Percentiles rank a stretch among this genome's conserved stretches.
Evolutionary conservation across 1,140 invertebrate species (phyloP).

Genomic region (Ips nitidus): DNA sequence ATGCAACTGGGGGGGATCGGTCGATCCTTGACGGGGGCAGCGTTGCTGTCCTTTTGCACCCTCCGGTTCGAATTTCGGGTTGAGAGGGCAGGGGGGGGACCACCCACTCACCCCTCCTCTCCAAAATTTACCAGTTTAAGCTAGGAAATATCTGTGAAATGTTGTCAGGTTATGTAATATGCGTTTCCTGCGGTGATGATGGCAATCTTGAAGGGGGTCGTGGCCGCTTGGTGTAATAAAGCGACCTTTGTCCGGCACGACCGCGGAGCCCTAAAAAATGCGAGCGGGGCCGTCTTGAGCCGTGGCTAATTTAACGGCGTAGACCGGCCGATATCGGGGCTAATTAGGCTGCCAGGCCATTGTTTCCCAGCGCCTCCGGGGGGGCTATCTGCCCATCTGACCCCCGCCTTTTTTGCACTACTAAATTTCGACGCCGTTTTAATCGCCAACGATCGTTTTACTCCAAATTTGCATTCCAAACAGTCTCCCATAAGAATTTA

Average conservation of each 20-base stretch:
- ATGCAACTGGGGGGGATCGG: conserved; percentile 27
- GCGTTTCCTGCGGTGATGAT: too few species aligned
- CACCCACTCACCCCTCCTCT: conserved; percentile 2
- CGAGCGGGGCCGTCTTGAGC: conserved; percentile 10
- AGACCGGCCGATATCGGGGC: conserved; percentile 28
- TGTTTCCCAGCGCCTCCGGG: conserved; percentile 30
- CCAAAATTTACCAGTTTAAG: not conserved
- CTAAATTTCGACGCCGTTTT: conserved; percentile 7
- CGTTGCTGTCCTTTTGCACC: conserved; percentile 33
- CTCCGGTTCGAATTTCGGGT: conserved; percentile 28
- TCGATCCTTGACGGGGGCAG: conserved; percentile 31
- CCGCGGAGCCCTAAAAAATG: conserved; percentile 20
- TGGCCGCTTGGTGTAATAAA: conserved; percentile 11
- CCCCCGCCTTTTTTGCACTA: conserved; percentile 17
- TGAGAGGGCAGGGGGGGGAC: not conserved
- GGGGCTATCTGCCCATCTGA: conserved; percentile 21
- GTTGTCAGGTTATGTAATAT: too few species aligned
- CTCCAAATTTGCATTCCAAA: too few species aligned
- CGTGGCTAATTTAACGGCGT: conserved; percentile 30
- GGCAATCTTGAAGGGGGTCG: too few species aligned
- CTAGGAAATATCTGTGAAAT: too few species aligned
- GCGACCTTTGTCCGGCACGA: conserved; percentile 30
- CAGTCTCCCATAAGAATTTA: not conserved
- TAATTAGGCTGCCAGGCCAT: conserved; percentile 31
- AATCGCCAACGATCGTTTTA: not conserved